Evolutionary conservation across 2,888 invertebrate species (phyloP).

Genomic region (Lysandra coridon): DNA sequence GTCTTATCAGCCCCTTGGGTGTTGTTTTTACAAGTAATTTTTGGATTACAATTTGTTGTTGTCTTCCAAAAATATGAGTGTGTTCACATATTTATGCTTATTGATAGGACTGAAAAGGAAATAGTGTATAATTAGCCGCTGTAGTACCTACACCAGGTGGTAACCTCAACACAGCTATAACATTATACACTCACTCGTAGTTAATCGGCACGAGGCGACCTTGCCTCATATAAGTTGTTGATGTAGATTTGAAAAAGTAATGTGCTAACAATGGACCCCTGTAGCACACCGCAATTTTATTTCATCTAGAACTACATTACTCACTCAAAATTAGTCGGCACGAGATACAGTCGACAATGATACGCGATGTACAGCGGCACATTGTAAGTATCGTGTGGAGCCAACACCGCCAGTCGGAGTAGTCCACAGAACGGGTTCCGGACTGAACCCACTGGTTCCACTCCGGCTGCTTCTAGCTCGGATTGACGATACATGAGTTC

Average conservation of each 20-base stretch:
- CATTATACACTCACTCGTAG: constrained; percentile 80
- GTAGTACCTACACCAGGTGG: no score
- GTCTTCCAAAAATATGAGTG: no score
- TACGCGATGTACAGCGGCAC: constrained; percentile 90
- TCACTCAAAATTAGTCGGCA: constrained; percentile 88
- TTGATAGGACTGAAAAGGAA: no score
- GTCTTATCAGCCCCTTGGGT: no score
- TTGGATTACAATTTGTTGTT: no score
- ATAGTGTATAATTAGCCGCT: no score
- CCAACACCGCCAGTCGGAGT: constrained; percentile 85
- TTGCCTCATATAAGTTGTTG: background rate
- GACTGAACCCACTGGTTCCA: constrained; percentile 82
- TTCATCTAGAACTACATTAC: constrained; percentile 47
- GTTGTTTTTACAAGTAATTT: no score
- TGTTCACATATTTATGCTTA: no score
- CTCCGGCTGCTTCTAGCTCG: constrained; percentile 83
- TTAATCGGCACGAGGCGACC: constrained; percentile 83
- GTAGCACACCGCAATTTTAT: background rate
- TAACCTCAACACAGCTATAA: no score
- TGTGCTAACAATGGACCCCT: background rate
- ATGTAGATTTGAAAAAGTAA: background rate
- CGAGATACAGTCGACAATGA: constrained; percentile 87
- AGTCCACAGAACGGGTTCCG: constrained; percentile 89
- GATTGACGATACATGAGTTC: constrained; percentile 88
- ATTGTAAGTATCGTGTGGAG: constrained; percentile 86